phyloP scores from a whole-genome alignment of 2,888 invertebrate genomes.

The Parnassius orleans region DNA sequence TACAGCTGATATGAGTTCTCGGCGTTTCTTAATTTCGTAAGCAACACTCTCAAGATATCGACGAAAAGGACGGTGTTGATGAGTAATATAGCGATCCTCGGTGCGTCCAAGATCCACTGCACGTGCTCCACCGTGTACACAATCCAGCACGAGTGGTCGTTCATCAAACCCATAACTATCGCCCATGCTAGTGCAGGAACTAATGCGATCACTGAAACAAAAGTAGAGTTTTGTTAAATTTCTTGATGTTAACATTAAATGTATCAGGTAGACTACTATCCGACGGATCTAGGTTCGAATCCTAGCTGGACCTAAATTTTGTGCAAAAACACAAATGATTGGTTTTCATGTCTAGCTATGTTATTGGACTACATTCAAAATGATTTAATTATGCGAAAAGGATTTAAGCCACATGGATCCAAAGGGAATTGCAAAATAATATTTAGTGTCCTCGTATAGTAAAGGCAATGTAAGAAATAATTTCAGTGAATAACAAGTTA shows the following conservation, averaged over 20 bases:
- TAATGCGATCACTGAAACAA: conserved; percentile 60
- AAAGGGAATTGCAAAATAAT: too few relatives aligned
- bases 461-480: too few relatives aligned
- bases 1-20: conserved; percentile 74
- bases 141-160: conserved; percentile 83
- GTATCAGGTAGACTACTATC: neutral
- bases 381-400: too few relatives aligned
- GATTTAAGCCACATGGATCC: too few relatives aligned
- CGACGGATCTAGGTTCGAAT: too few relatives aligned
- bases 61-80: conserved; percentile 82
- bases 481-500: too few relatives aligned
- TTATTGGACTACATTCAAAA: too few relatives aligned
- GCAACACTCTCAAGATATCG: conserved; percentile 83
- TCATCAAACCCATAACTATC: conserved; percentile 65
- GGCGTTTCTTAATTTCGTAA: conserved; percentile 81
- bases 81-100: conserved; percentile 78
- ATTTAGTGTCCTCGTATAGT: too few relatives aligned
- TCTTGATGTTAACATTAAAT: neutral
- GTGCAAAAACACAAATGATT: too few relatives aligned
- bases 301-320: too few relatives aligned
- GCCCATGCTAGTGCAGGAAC: conserved; percentile 81
- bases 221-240: conserved; percentile 1
- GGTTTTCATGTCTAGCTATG: too few relatives aligned
- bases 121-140: conserved; percentile 75
- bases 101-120: conserved; percentile 83